phyloP scores from a whole-genome alignment of 2,888 invertebrate genomes.

The Scotopteryx bipunctaria region DNA sequence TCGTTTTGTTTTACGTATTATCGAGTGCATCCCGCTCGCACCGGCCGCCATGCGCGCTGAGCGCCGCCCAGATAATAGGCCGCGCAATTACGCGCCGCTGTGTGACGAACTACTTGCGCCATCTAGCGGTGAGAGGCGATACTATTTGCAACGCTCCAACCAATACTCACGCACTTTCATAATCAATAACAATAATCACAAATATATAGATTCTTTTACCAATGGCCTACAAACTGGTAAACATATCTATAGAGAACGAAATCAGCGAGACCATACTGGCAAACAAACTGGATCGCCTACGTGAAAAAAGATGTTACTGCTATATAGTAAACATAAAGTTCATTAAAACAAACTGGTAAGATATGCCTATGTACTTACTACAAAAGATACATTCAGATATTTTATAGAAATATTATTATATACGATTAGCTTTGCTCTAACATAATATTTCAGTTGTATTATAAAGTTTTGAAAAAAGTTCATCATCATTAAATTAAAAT shows the following conservation, averaged over 20 bases:
- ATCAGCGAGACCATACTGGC: background rate
- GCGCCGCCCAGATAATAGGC: slow-evolving; percentile 82
- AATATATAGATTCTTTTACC: too few species aligned
- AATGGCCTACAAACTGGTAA: too few species aligned
- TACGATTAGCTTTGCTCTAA: too few species aligned
- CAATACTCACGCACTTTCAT: background rate
- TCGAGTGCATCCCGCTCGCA: slow-evolving; percentile 84
- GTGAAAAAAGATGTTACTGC: too few species aligned
- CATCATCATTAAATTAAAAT: too few species aligned
- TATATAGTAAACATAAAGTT: background rate
- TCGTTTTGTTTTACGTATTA: slow-evolving; percentile 84
- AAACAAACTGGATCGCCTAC: slow-evolving; percentile 1
- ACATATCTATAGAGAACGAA: background rate
- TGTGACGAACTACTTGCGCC: slow-evolving; percentile 58
- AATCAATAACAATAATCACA: too few species aligned
- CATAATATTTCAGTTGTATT: too few species aligned
- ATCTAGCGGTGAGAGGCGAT: slow-evolving; percentile 69
- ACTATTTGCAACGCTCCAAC: slow-evolving; percentile 18
- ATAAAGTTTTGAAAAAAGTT: too few species aligned
- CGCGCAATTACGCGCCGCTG: slow-evolving; percentile 73
- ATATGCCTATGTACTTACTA: too few species aligned
- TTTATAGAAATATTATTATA: too few species aligned
- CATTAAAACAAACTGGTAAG: too few species aligned
- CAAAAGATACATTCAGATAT: too few species aligned
- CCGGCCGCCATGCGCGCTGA: slow-evolving; percentile 80